Evolutionary conservation across 1,140 invertebrate genomes (phyloP).

Genomic region (Lordiphosa mommai): DNA sequence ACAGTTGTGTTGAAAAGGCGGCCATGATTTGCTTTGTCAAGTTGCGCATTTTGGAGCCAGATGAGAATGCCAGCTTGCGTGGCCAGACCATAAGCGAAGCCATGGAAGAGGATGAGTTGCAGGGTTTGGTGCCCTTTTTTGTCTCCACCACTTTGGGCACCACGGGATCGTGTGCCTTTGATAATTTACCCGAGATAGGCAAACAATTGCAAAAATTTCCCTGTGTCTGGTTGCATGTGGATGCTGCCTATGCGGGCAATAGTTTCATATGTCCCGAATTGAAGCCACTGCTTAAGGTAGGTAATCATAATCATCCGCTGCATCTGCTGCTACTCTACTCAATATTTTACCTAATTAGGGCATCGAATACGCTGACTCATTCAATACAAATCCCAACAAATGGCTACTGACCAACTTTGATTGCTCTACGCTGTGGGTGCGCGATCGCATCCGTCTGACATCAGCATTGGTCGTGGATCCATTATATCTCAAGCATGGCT

Average conservation of each 20-base stretch:
- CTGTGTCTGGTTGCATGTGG: constrained; percentile 91
- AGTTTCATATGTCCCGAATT: constrained; percentile 97
- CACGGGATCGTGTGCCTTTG: constrained; percentile 96
- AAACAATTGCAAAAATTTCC: constrained; percentile 90
- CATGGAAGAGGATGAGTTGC: constrained; percentile 94
- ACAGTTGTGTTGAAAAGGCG: constrained; percentile 99
- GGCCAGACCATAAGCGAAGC: constrained; percentile 92
- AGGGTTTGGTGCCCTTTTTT: constrained; percentile 97
- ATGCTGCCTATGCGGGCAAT: constrained; percentile 96
- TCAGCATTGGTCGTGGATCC: constrained; percentile 98
- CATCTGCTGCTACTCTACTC: no score
- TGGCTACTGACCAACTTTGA: constrained; percentile 98
- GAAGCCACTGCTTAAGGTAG: constrained; percentile 85
- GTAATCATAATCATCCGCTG: no score
- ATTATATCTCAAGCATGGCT: constrained; percentile 98
- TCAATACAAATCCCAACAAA: constrained; percentile 99
- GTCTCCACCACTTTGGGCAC: constrained; percentile 96
- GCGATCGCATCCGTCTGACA: constrained; percentile 92
- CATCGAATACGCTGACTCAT: constrained; percentile 95
- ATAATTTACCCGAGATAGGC: constrained; percentile 94
- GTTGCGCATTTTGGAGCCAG: constrained; percentile 96
- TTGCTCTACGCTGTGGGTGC: constrained; percentile 98
- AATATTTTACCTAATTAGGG: constrained; percentile 80
- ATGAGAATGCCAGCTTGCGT: constrained; percentile 94
- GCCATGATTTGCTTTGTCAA: constrained; percentile 99